Evolutionary conservation across 1,140 invertebrate species (phyloP), one percentile per base, ranked within the genome.

Genomic region (Hyles vespertilio): DNA sequence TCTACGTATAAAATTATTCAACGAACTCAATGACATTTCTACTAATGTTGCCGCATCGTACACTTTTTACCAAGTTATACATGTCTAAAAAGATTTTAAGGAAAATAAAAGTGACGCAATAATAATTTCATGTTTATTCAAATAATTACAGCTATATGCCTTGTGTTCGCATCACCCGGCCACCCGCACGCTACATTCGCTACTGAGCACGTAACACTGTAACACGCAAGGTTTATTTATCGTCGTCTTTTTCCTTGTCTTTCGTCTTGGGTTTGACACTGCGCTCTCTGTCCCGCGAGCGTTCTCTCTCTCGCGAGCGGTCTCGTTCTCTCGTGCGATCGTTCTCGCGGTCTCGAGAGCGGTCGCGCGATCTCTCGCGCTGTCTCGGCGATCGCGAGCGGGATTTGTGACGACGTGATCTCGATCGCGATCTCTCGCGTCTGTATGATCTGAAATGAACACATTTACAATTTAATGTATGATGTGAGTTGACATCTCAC

Each of bases 201-300:
- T 12, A 12, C 34, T 40, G 51, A 11, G 22, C 40, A 44, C 12
- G 12, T 53, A 12, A 53, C 51, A 53, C 10, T 22, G 33, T 12
- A 43, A 11, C 10, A 22, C 5, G n/a, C n/a, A 43, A 22, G 36
- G n/a, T 43, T 53, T 73, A 81, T 68, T 86, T 84, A 0, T 88
- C 82, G n/a, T 89, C 80, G 3, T 87, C 86, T 64, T 89, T 87
- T 3, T 89, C 84, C 61, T 89, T 87, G n/a, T 87, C 81, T 64
- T 87, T 86, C 7, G 53, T 61, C 59, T 86, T 88, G 47, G 83
- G 72, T 58, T 88, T 86, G 58, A 69, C 67, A 62, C 70, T 76
- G 11, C 81, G 76, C 33, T 84, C 81, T 32, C 81, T 65, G 54
- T 85, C 79, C 3, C 77, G 67, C n/a, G 71, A 71, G 0, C 78